Conservation (phyloP, 2,888 invertebrate genomes). For the Phania funesta region DNA sequence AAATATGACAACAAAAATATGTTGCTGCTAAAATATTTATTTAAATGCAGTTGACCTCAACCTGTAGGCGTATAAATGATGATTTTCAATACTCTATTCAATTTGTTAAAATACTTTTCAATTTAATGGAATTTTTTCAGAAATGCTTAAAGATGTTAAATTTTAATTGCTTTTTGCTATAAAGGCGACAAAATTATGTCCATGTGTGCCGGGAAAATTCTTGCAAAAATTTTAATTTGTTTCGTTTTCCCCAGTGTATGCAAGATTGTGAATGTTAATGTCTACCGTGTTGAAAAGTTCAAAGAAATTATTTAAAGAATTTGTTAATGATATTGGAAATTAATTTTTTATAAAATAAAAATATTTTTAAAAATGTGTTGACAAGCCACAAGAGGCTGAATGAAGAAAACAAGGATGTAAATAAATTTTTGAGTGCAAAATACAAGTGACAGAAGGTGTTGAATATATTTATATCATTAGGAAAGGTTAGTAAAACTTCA, state of each 20-base stretch:
- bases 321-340: slow-evolving; percentile 30
- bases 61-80: slow-evolving; percentile 61
- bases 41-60: slow-evolving; percentile 62
- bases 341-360: background rate
- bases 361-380: background rate
- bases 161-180: background rate
- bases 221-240: slow-evolving; percentile 33
- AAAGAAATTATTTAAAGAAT: slow-evolving; percentile 54
- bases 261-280: slow-evolving; percentile 40
- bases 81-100: slow-evolving; percentile 55
- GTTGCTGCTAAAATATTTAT: slow-evolving; percentile 19
- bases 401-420: background rate
- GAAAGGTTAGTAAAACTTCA: too few species aligned
- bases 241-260: background rate
- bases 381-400: background rate
- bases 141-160: background rate
- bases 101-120: background rate
- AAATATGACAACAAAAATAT: background rate
- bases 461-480: too few species aligned
- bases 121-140: slow-evolving; percentile 13
- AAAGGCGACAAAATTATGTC: slow-evolving; percentile 7
- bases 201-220: background rate
- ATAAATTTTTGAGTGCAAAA: background rate
- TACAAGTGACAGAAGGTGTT: too few species aligned
- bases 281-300: slow-evolving; percentile 58